Conservation (phyloP, 2,113 vertebrate species). For the Myiozetetes cayanensis region DNA sequence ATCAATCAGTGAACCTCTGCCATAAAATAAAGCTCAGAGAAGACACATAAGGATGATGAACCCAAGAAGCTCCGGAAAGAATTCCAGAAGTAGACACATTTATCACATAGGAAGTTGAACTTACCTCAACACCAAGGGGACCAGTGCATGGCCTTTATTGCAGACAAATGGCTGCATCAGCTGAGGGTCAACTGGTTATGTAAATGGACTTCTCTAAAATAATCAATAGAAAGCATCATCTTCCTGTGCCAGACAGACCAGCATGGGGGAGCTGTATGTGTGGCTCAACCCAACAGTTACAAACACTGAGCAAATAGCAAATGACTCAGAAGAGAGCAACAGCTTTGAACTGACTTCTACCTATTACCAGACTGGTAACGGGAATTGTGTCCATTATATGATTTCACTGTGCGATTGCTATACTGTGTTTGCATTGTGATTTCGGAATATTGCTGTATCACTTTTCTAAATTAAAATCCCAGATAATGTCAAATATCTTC, state of each 20-base stretch:
- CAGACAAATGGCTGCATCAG: not conserved
- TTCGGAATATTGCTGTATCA: not conserved
- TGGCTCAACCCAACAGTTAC: not conserved
- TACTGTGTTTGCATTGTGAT: not conserved
- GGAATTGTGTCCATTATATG: not conserved
- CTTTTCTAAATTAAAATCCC: not conserved
- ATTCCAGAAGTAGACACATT: not conserved
- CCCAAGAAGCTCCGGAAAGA: not conserved
- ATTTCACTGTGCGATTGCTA: not conserved
- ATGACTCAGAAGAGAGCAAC: not conserved
- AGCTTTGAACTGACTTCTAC: not conserved
- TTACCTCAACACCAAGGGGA: not conserved
- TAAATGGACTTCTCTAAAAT: not conserved
- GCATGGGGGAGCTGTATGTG: not conserved
- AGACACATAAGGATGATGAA: not conserved
- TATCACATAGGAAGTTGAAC: not conserved
- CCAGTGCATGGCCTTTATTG: not conserved
- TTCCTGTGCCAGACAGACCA: not conserved
- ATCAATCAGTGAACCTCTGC: accelerated
- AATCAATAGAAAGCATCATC: not conserved
- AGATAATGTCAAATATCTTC: not conserved
- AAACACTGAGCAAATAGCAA: not conserved
- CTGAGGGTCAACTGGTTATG: not conserved
- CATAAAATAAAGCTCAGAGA: not conserved
- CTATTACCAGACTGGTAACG: not conserved